Evolutionary conservation across 2,797 vertebrate species (phyloP).

Genomic region (Mus minutoides): DNA sequence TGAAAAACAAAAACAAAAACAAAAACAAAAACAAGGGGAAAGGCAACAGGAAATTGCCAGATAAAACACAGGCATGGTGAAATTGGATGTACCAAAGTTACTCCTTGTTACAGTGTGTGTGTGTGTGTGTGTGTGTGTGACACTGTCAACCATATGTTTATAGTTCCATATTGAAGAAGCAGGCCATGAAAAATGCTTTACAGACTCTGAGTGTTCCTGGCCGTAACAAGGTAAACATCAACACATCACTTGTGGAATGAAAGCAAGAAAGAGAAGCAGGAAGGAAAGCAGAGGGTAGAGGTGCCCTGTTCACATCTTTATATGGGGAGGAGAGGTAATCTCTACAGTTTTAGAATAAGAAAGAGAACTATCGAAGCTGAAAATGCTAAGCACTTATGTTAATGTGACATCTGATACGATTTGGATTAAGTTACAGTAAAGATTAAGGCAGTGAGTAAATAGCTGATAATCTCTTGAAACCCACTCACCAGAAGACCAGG

Average conservation of each 20-base stretch:
- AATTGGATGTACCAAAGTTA: not conserved
- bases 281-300: not conserved
- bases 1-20: not conserved
- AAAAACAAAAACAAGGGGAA: conserved; percentile 14
- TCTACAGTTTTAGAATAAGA: not conserved
- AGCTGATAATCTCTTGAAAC: not conserved
- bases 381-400: not conserved
- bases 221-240: not conserved
- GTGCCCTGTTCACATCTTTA: not conserved
- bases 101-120: not conserved
- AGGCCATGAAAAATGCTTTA: conserved; percentile 11
- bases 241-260: not conserved
- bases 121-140: not conserved
- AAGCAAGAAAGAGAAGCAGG: not conserved
- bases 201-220: not conserved
- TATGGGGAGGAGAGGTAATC: not conserved
- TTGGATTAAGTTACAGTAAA: not conserved
- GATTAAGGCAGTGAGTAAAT: not conserved
- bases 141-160: conserved; percentile 21
- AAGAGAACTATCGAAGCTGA: not conserved
- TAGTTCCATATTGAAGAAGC: not conserved
- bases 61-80: not conserved
- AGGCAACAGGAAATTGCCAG: not conserved
- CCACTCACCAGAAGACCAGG: not conserved
- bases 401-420: not conserved